Conservation (phyloP, 2,888 invertebrate species). For the Epicampocera succincta region DNA sequence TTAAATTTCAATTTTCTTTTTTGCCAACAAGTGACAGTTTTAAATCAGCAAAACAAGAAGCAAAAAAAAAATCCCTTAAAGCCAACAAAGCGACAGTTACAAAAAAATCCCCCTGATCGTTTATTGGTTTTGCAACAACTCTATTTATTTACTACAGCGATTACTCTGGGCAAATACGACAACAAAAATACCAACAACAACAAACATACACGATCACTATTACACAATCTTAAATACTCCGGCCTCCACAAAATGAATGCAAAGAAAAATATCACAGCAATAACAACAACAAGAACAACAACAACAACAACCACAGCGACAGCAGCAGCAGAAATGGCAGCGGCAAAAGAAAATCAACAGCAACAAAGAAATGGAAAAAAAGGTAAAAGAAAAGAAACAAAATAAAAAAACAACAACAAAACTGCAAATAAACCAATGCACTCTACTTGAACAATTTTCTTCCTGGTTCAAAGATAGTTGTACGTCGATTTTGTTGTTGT, state of each 20-base stretch:
- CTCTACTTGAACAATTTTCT: slow-evolving; percentile 76
- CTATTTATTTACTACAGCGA: slow-evolving; percentile 43
- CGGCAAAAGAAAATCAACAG: slow-evolving; percentile 19
- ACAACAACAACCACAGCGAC: too few species aligned
- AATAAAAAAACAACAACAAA: slow-evolving; percentile 19
- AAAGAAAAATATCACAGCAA: slow-evolving; percentile 55
- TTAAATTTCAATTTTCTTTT: slow-evolving; percentile 5
- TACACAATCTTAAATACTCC: slow-evolving; percentile 64
- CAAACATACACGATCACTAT: slow-evolving; percentile 55
- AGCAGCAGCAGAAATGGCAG: slow-evolving; percentile 42
- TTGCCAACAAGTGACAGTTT: slow-evolving; percentile 30
- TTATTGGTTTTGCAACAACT: slow-evolving; percentile 45
- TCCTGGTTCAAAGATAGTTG: slow-evolving; percentile 78
- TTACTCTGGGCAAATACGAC: slow-evolving; percentile 9
- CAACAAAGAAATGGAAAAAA: slow-evolving; percentile 24
- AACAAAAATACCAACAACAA: slow-evolving; percentile 16
- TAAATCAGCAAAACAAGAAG: background rate
- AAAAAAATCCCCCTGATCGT: slow-evolving; percentile 50
- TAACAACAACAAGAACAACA: slow-evolving; percentile 37
- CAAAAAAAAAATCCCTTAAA: slow-evolving; percentile 35
- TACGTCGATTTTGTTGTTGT: slow-evolving; percentile 48
- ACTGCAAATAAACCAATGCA: slow-evolving; percentile 69
- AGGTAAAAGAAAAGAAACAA: background rate
- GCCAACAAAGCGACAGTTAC: slow-evolving; percentile 25
- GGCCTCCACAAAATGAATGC: slow-evolving; percentile 59